Conservation (phyloP, 2,888 invertebrate genomes). For the Microctonus hyperodae region DNA sequence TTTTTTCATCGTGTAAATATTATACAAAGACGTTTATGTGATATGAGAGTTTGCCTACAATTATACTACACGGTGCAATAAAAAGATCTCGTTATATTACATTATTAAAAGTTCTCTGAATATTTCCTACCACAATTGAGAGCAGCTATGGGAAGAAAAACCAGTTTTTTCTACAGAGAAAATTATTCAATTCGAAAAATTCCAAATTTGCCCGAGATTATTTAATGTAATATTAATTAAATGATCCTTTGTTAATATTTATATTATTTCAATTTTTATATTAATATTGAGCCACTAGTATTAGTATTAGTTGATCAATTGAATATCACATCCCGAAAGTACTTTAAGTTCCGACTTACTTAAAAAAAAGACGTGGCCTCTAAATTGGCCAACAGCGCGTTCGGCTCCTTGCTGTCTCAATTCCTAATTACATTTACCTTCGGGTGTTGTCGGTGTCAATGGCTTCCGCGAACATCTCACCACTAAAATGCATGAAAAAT, state of each 20-base stretch:
- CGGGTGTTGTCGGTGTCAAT: constrained; percentile 63
- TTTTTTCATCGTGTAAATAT: constrained; percentile 42
- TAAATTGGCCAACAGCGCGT: constrained; percentile 60
- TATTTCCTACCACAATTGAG: constrained; percentile 46
- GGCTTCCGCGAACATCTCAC: constrained; percentile 65
- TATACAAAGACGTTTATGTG: constrained; percentile 35
- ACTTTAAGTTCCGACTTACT: constrained; percentile 62
- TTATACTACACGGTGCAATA: constrained; percentile 46
- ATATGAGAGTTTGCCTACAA: constrained; percentile 33
- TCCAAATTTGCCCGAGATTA: background rate
- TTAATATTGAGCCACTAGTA: background rate
- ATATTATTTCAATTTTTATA: background rate
- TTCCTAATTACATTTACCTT: constrained; percentile 66
- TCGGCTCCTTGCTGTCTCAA: constrained; percentile 62
- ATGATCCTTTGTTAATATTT: background rate
- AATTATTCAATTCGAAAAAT: constrained; percentile 8
- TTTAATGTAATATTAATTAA: background rate
- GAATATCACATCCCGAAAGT: constrained; percentile 49
- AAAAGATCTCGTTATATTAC: constrained; percentile 33
- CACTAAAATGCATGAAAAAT: constrained; percentile 64
- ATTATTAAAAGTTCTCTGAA: constrained; percentile 30
- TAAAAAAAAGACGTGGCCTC: constrained; percentile 63
- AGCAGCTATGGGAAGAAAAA: constrained; percentile 43
- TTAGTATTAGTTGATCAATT: constrained; percentile 2
- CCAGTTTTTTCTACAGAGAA: constrained; percentile 35